Evolutionary conservation across 2,797 vertebrate species (phyloP).

Genomic region (Channa striata): DNA sequence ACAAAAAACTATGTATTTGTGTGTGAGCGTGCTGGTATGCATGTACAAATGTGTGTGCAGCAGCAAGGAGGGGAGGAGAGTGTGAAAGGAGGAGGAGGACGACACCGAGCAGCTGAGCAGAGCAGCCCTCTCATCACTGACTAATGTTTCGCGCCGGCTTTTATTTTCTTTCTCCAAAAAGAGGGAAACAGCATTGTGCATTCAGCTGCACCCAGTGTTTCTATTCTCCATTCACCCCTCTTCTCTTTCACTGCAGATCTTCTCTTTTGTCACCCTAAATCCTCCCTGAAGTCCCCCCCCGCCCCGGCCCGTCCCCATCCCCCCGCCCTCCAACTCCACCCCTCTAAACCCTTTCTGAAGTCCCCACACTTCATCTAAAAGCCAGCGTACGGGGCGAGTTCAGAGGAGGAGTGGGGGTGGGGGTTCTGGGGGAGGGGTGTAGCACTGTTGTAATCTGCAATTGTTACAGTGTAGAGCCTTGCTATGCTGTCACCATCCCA

Average conservation of each 20-base stretch:
- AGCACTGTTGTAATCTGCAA: constrained; percentile 88
- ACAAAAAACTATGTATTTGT: constrained; percentile 67
- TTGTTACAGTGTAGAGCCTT: constrained; percentile 91
- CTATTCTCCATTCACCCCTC: constrained; percentile 69
- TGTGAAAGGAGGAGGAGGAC: constrained; percentile 23
- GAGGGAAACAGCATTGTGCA: constrained; percentile 77
- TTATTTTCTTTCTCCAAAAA: constrained; percentile 62
- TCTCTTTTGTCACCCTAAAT: constrained; percentile 81
- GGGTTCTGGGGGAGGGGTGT: constrained; percentile 66
- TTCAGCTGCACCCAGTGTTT: constrained; percentile 78
- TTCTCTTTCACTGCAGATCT: constrained; percentile 75
- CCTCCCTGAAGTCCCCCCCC: constrained; percentile 39
- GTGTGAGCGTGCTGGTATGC: constrained; percentile 36
- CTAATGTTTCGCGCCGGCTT: constrained; percentile 49
- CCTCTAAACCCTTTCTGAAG: constrained; percentile 54
- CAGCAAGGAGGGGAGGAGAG: constrained; percentile 27
- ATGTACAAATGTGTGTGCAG: constrained; percentile 41
- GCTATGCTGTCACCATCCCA: constrained; percentile 92
- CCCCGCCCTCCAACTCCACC: constrained; percentile 34
- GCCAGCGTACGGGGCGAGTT: constrained; percentile 52
- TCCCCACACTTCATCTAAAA: constrained; percentile 78
- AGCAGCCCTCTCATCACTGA: constrained; percentile 57
- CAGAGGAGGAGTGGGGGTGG: constrained; percentile 49
- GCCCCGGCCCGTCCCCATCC: neutral
- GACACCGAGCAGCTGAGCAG: constrained; percentile 49